Evolutionary conservation across 2,888 invertebrate species (phyloP).

Genomic region (Halictus ligatus): DNA sequence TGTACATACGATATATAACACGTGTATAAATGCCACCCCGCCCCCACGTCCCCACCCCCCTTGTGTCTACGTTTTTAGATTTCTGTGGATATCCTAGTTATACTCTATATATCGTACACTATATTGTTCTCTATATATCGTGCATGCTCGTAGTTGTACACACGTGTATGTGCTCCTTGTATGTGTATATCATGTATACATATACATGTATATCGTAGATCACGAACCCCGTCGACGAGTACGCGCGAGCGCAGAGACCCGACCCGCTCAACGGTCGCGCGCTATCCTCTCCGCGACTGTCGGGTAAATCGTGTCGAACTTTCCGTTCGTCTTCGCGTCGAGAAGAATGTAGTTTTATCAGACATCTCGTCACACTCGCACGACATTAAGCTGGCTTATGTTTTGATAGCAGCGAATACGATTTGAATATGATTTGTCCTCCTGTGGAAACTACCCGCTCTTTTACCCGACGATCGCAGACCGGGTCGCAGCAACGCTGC

Average conservation of each 20-base stretch:
- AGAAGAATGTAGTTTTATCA: not conserved
- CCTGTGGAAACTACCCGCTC: not conserved
- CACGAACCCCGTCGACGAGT: constrained; percentile 28
- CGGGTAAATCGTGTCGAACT: not conserved
- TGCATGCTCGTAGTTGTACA: constrained; percentile 53
- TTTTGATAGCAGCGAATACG: not conserved
- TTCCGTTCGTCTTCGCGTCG: too few species aligned
- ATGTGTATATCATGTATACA: not conserved
- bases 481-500: not conserved
- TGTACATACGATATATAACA: constrained; percentile 13
- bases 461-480: constrained; percentile 3
- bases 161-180: not conserved
- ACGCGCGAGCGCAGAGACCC: constrained; percentile 34
- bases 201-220: not conserved
- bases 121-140: constrained; percentile 4
- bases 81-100: not conserved
- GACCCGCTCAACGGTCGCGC: constrained; percentile 11
- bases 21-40: not conserved
- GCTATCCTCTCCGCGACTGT: constrained; percentile 14
- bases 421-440: not conserved
- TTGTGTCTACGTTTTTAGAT: constrained; percentile 8
- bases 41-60: not conserved
- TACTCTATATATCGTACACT: constrained; percentile 1
- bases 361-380: not conserved
- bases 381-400: not conserved